These are phyloP conservation scores for Thunnus maccoyii DNA, from an alignment of 2,113 vertebrate genomes.

Conservation along the genomic window DNA sequence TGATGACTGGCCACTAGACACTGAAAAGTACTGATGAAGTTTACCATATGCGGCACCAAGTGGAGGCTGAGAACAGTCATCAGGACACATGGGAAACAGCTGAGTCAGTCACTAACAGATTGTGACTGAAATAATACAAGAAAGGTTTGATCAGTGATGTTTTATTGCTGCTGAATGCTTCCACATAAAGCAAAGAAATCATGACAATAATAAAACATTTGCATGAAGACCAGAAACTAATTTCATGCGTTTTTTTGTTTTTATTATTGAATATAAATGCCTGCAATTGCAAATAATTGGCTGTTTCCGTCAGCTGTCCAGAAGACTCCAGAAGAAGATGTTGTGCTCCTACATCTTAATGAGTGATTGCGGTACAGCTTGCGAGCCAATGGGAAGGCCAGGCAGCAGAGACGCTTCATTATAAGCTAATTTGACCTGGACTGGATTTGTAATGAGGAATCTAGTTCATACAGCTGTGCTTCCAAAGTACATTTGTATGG, in stretches of 20 bases:
- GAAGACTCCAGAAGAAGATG: slow-evolving; percentile 33
- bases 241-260: slow-evolving; percentile 15
- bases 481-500: neutral
- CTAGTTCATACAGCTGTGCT: slow-evolving; percentile 5
- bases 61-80: neutral
- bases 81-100: neutral
- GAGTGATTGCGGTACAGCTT: neutral
- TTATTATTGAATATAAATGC: neutral
- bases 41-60: neutral
- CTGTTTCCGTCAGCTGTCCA: slow-evolving; percentile 19
- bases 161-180: neutral
- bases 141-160: slow-evolving; percentile 12
- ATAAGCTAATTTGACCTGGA: neutral
- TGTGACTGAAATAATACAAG: slow-evolving; percentile 12
- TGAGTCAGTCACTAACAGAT: slow-evolving; percentile 5
- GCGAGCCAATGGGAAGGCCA: slow-evolving; percentile 5
- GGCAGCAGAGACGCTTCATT: slow-evolving; percentile 26
- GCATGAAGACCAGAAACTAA: neutral
- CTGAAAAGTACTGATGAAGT: neutral
- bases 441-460: slow-evolving; percentile 17
- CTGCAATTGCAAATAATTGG: slow-evolving; percentile 15
- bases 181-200: neutral
- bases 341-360: slow-evolving; percentile 16
- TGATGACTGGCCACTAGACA: neutral
- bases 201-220: slow-evolving; percentile 5